Conservation (phyloP, 2,113 vertebrate genomes). For the Tychaedon coryphoeus region DNA sequence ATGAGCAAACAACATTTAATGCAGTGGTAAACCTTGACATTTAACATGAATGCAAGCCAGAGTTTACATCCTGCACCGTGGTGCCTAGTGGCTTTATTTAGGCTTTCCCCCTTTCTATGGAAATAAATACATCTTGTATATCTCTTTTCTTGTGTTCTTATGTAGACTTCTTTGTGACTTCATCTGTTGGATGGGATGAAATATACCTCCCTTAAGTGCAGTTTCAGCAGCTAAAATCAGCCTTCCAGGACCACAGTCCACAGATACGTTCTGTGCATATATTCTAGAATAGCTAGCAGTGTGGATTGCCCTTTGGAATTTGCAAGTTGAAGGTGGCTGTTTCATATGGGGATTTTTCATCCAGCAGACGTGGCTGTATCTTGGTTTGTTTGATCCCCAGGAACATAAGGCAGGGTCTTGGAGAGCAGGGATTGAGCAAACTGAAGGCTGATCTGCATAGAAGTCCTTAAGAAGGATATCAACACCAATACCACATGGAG, state of each 20-base stretch:
- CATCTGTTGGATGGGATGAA: neutral
- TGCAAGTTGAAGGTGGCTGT: neutral
- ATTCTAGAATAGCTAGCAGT: neutral
- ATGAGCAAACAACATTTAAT: neutral
- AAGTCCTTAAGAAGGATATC: neutral
- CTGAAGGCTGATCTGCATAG: neutral
- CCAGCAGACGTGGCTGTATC: neutral
- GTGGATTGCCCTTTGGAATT: neutral
- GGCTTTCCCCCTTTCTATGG: neutral
- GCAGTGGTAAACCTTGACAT: neutral
- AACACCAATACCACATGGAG: rapidly evolving
- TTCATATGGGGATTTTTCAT: neutral
- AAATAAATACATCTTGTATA: neutral
- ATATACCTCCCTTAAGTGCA: neutral
- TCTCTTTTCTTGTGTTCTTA: neutral
- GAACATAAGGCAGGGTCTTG: neutral
- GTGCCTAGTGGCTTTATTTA: neutral
- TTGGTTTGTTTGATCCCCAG: neutral
- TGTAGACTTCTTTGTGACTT: neutral
- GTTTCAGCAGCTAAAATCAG: neutral
- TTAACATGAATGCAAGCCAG: neutral
- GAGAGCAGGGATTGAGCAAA: neutral
- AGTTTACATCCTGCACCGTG: rapidly evolving
- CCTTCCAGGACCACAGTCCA: neutral
- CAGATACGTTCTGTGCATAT: neutral